Conservation (phyloP, 2,113 vertebrate species). For the Haplotaxodon microlepis region DNA sequence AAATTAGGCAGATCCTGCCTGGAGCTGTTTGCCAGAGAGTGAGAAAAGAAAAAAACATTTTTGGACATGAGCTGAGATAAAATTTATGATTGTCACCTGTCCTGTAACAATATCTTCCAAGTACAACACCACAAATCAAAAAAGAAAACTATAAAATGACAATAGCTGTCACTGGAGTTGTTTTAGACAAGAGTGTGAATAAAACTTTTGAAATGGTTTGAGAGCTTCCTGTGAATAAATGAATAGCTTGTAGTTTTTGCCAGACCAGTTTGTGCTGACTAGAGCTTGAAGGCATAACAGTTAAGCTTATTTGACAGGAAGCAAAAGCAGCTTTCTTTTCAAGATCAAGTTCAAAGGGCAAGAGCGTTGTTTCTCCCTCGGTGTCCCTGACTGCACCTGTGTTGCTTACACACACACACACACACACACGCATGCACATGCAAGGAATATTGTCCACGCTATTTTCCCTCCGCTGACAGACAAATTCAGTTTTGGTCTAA, state of each 20-base stretch:
- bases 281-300: slow-evolving; percentile 48
- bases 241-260: neutral
- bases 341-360: slow-evolving; percentile 71
- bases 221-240: neutral
- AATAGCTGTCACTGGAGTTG: neutral
- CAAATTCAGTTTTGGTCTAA: slow-evolving; percentile 5
- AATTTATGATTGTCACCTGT: neutral
- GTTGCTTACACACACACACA: neutral
- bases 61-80: neutral
- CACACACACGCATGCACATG: neutral
- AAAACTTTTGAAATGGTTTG: neutral
- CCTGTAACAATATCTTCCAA: neutral
- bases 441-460: neutral
- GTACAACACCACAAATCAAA: neutral
- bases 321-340: slow-evolving; percentile 61
- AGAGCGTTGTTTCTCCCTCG: slow-evolving; percentile 46
- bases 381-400: slow-evolving; percentile 71
- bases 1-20: neutral
- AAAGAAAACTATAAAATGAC: neutral
- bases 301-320: slow-evolving; percentile 59
- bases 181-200: neutral
- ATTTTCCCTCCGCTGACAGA: slow-evolving; percentile 22
- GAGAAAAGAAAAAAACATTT: neutral
- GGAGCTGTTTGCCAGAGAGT: neutral
- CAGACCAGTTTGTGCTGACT: slow-evolving; percentile 27